Conservation (phyloP, 2,797 vertebrate species). For the Thamnophis elegans region DNA sequence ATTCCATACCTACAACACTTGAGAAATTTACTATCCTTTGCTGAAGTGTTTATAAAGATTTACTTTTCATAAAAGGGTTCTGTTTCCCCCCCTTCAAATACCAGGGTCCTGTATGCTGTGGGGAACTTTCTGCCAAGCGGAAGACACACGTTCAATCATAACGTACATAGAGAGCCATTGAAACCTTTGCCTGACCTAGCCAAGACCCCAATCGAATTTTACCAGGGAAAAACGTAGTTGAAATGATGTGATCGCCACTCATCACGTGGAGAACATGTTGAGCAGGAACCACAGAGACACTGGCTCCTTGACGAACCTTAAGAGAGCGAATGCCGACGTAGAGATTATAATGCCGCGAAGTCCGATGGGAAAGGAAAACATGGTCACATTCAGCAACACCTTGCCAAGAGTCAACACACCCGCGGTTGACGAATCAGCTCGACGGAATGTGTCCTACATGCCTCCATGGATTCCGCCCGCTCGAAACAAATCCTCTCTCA, state of each 20-base stretch:
- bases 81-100: conserved; percentile 52
- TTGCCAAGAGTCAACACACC: conserved; percentile 90
- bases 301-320: conserved; percentile 82
- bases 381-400: conserved; percentile 95
- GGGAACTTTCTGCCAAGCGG: conserved; percentile 92
- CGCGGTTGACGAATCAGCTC: conserved; percentile 84
- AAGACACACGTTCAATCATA: conserved; percentile 75
- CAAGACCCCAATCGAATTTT: conserved; percentile 85
- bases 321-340: conserved; percentile 82
- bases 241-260: conserved; percentile 78
- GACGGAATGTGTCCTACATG: conserved; percentile 87
- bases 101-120: conserved; percentile 91
- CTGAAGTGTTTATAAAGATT: conserved; percentile 17
- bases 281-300: conserved; percentile 82
- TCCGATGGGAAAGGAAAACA: conserved; percentile 85
- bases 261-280: conserved; percentile 82
- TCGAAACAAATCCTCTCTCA: conserved; percentile 96
- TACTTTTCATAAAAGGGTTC: conserved; percentile 27
- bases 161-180: conserved; percentile 72
- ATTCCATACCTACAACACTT: not conserved
- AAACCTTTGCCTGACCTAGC: conserved; percentile 84
- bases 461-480: conserved; percentile 91
- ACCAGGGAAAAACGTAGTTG: conserved; percentile 82
- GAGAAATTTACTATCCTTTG: not conserved
- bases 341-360: conserved; percentile 85